Conservation (phyloP, 2,113 vertebrate genomes). For the Neolamprologus devosi region DNA sequence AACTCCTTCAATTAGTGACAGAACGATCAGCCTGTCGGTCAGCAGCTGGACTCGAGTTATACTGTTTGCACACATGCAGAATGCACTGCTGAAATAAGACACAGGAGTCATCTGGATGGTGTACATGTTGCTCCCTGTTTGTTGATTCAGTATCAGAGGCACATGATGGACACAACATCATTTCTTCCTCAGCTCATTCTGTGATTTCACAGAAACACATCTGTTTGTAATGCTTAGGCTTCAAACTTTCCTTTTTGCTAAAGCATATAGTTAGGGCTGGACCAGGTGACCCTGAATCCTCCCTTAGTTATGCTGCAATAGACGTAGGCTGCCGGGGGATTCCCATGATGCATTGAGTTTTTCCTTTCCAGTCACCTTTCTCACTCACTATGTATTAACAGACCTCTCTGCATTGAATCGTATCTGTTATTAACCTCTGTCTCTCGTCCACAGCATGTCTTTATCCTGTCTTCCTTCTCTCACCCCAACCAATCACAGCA, state of each 20-base stretch:
- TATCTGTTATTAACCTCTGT: no score
- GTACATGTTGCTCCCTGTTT: neutral
- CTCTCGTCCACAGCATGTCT: no score
- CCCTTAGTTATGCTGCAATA: no score
- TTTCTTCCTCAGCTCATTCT: neutral
- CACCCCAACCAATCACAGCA: no score
- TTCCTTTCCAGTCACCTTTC: no score
- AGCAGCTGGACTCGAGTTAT: neutral
- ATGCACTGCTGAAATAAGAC: neutral
- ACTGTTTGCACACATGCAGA: neutral
- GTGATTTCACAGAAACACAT: neutral
- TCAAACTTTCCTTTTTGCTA: no score
- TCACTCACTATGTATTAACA: no score
- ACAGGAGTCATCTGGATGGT: neutral
- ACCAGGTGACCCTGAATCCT: no score
- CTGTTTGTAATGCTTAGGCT: neutral
- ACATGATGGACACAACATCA: fast-evolving
- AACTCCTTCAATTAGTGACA: neutral
- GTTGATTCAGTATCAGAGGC: neutral
- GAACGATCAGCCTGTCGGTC: neutral
- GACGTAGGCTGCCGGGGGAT: fast-evolving
- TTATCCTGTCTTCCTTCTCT: no score
- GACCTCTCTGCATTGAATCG: fast-evolving
- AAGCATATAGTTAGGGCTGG: no score
- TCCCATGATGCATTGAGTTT: no score